Conservation (phyloP, 2,888 invertebrate species). For the Cyclophora albipunctata region DNA sequence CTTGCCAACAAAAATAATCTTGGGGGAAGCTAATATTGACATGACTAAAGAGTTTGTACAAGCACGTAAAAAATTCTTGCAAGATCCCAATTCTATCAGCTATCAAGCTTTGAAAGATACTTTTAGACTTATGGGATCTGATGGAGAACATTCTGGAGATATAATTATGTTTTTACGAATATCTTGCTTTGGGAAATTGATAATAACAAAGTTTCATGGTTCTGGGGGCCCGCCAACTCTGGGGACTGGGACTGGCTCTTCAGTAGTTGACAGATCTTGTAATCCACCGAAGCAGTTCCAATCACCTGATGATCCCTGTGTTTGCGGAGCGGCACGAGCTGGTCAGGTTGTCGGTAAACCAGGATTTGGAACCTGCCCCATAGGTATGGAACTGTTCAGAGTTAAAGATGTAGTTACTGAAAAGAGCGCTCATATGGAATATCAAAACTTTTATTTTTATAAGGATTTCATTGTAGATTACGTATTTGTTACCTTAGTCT, state of each 20-base stretch:
- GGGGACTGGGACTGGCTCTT: conserved; percentile 28
- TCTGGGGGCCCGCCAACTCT: conserved; percentile 40
- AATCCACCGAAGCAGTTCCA: conserved; percentile 46
- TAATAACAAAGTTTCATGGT: conserved; percentile 79
- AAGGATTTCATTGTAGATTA: not conserved
- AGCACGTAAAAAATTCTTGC: conserved; percentile 63
- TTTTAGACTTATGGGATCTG: conserved; percentile 70
- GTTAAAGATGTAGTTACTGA: too few species aligned
- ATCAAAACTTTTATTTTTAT: too few species aligned
- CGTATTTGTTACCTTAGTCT: too few species aligned
- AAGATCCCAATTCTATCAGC: conserved; percentile 60
- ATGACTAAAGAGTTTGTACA: conserved; percentile 77
- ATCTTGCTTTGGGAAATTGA: conserved; percentile 79
- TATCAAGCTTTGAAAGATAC: conserved; percentile 78
- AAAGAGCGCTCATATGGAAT: too few species aligned
- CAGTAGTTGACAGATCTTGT: conserved; percentile 52
- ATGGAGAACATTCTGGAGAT: conserved; percentile 71
- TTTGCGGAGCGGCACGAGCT: conserved; percentile 42
- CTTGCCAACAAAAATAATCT: conserved; percentile 76
- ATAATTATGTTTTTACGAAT: conserved; percentile 77
- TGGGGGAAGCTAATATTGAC: conserved; percentile 76
- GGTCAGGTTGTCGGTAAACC: conserved; percentile 14
- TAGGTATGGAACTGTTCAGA: conserved; percentile 26
- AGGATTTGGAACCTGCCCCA: conserved; percentile 34
- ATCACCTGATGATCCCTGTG: conserved; percentile 48